Percentiles rank a stretch among this genome's conserved stretches.
Evolutionary conservation across 1,140 invertebrate species (phyloP).

Genomic region (Helicoverpa armigera): DNA sequence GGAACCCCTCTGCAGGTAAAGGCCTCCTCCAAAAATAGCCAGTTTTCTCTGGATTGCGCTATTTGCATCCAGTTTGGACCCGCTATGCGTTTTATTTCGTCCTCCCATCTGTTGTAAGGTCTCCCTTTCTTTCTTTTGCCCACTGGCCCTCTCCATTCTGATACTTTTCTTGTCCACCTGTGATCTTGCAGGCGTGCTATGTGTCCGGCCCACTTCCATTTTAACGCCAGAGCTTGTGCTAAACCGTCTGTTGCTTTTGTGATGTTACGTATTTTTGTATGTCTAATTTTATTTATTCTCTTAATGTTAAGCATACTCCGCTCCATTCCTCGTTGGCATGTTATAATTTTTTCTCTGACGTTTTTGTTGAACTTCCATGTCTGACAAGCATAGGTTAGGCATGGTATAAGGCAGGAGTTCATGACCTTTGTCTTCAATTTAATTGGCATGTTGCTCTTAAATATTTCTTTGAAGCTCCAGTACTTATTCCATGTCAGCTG

Average conservation of each 20-base stretch:
- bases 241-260: not conserved
- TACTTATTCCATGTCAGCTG: not conserved
- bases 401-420: constrained; percentile 28
- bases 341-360: constrained; percentile 34
- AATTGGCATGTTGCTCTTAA: not conserved
- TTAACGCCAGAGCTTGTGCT: not conserved
- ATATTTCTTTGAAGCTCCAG: constrained; percentile 25
- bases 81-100: constrained; percentile 33
- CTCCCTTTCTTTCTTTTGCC: constrained; percentile 38
- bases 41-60: constrained; percentile 41
- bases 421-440: constrained; percentile 43
- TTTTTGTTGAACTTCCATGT: constrained; percentile 40
- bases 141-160: not conserved
- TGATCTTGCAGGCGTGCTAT: constrained; percentile 11
- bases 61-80: constrained; percentile 27
- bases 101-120: constrained; percentile 36
- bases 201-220: constrained; percentile 11
- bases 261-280: constrained; percentile 35
- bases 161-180: constrained; percentile 8
- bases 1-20: constrained; percentile 39
- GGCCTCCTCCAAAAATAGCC: constrained; percentile 49
- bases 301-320: constrained; percentile 25
- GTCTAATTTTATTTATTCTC: constrained; percentile 38
- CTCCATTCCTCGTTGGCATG: no score
- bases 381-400: constrained; percentile 47